phyloP scores from a whole-genome alignment of 35 echinoderm and acorn worm species.

The Patiria miniata region DNA sequence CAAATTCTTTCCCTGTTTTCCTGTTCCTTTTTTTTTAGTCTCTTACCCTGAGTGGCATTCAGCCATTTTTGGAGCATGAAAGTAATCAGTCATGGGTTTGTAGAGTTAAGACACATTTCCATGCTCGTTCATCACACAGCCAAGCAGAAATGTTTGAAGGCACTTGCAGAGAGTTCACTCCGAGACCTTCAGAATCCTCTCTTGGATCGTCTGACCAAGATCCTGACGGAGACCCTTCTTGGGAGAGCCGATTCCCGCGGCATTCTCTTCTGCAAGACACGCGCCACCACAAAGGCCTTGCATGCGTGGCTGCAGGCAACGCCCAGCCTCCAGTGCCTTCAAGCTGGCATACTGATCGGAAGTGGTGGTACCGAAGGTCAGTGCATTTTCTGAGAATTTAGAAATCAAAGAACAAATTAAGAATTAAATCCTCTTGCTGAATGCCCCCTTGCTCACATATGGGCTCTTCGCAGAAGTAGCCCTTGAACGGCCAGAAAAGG shows the following conservation, averaged over 20 bases:
- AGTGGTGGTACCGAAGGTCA: slow-evolving; percentile 40
- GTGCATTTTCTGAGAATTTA: not conserved
- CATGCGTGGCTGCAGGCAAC: slow-evolving; percentile 61
- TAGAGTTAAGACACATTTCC: too few species aligned
- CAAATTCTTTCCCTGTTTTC: too few species aligned
- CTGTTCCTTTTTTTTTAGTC: too few species aligned
- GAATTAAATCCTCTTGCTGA: too few species aligned
- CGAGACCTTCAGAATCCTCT: slow-evolving; percentile 55
- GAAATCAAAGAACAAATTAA: too few species aligned
- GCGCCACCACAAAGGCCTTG: slow-evolving; percentile 45
- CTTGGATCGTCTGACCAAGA: slow-evolving; percentile 29
- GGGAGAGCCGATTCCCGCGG: slow-evolving; percentile 34
- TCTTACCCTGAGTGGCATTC: too few species aligned
- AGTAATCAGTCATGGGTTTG: too few species aligned
- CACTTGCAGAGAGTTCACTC: not conserved
- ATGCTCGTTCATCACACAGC: not conserved
- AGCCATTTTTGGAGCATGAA: too few species aligned
- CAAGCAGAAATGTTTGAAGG: not conserved
- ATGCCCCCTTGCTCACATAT: too few species aligned
- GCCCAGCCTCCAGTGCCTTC: slow-evolving; percentile 13
- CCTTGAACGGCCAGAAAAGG: too few species aligned
- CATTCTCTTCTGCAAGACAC: slow-evolving; percentile 71
- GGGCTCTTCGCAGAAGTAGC: too few species aligned
- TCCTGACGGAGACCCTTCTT: slow-evolving; percentile 19
- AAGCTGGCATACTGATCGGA: slow-evolving; percentile 57